Evolutionary conservation across 2,888 invertebrate species (phyloP), one percentile per base, ranked within the genome.

Genomic region (Parnassius glacialis): DNA sequence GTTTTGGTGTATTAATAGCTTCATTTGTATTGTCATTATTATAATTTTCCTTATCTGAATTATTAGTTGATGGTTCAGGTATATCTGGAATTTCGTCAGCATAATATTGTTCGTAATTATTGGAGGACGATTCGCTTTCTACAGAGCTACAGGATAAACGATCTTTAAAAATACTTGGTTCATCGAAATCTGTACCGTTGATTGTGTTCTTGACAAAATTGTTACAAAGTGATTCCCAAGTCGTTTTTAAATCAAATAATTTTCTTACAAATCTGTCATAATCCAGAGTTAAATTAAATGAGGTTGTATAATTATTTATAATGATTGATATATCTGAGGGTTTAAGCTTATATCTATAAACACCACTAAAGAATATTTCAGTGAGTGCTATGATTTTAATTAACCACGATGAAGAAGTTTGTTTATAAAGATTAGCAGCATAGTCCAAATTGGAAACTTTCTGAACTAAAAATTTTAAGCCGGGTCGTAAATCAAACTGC

Each of bases 391-490:
- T 96, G 58, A 96, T 95, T 84, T 96, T 96, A 20, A 98, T 95
- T 50, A 97, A 95, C 95, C 97, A 97, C 0, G 97, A 96, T 0
- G 97, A 97, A 44, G 97, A 97, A 10, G 97, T 97, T 86, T 98
- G 98, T 65, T 96, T 96, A 80, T 97, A 97, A n/a, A 97, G 90
- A 84, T 97, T 97, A 1, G 97, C 97, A 5, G 97, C 96, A 72
- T 95, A 94, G 64, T 95, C 96, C 67, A 97, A 93, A 76, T 96
- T 96, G 0, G 96, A 96, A 0, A 97, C 97, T 90, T 98, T 98
- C 84, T 98, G 98, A 66, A 98, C 94, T 3, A 98, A 93, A 81
- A 98, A 98, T 83, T 98, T 98, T 20, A 98, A 90, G 0, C 98
- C 98, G 0, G 98, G 98, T 44, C 98, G 93, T 10, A 94, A 93